Percentiles rank a stretch among this genome's conserved stretches.
Evolutionary conservation across 1,140 invertebrate species (phyloP).

Genomic region (Drosophila pectinifera): DNA sequence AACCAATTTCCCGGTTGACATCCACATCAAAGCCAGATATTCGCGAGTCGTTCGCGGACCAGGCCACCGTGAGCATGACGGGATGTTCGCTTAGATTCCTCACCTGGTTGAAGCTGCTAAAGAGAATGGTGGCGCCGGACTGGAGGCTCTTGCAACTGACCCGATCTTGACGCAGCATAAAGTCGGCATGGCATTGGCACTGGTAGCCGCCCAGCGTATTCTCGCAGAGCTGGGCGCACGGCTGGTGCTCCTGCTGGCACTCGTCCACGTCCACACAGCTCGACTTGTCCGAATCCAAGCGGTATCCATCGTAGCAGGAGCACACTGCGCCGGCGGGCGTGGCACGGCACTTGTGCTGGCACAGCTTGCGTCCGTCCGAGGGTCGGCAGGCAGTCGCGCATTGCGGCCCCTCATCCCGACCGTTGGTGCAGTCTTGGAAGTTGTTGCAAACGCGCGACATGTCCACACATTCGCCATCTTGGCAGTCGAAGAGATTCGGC

Average conservation of each 20-base stretch:
- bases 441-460: slow-evolving; percentile 87
- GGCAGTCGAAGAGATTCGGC: slow-evolving; percentile 82
- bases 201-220: slow-evolving; percentile 90
- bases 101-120: slow-evolving; percentile 86
- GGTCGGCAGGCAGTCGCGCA: slow-evolving; percentile 65
- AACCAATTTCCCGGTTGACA: slow-evolving; percentile 74
- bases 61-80: slow-evolving; percentile 81
- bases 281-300: slow-evolving; percentile 86
- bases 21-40: slow-evolving; percentile 86
- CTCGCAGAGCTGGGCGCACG: slow-evolving; percentile 92
- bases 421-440: slow-evolving; percentile 87
- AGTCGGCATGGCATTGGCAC: slow-evolving; percentile 91
- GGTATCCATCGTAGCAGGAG: slow-evolving; percentile 91
- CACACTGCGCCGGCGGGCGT: slow-evolving; percentile 87
- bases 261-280: slow-evolving; percentile 89
- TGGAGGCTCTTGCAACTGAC: slow-evolving; percentile 90
- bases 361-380: slow-evolving; percentile 58
- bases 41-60: slow-evolving; percentile 82
- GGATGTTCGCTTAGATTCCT: slow-evolving; percentile 84
- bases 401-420: slow-evolving; percentile 71
- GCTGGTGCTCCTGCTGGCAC: slow-evolving; percentile 87
- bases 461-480: slow-evolving; percentile 86
- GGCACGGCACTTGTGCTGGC: slow-evolving; percentile 85
- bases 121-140: slow-evolving; percentile 85
- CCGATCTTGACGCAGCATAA: slow-evolving; percentile 87